phyloP scores from a whole-genome alignment of 2,888 invertebrate species.

The Andrena camellia region DNA sequence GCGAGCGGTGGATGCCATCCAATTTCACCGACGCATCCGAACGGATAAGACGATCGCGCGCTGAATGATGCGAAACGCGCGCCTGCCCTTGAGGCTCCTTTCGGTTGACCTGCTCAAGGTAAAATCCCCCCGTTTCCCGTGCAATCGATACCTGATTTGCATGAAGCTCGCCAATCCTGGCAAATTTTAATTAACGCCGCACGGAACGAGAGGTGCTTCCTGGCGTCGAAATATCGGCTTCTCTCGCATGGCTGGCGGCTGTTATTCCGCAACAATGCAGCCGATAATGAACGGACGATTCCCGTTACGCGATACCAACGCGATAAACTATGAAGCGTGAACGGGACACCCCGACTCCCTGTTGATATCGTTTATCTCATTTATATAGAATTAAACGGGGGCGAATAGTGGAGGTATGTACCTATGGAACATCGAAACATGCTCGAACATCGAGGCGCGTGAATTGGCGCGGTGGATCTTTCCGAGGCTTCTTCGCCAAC shows the following conservation, averaged over 20 bases:
- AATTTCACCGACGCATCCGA: background rate
- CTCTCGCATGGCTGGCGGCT: background rate
- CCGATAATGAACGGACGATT: slow-evolving; percentile 33
- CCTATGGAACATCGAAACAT: background rate
- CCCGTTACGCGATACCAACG: slow-evolving; percentile 8
- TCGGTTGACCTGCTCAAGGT: slow-evolving; percentile 27
- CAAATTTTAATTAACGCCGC: slow-evolving; percentile 61
- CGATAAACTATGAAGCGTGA: background rate
- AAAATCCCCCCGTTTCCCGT: slow-evolving; percentile 30
- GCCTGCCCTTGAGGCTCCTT: slow-evolving; percentile 10
- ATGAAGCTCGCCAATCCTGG: slow-evolving; percentile 50
- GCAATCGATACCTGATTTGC: slow-evolving; percentile 66
- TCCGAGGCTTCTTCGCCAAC: background rate
- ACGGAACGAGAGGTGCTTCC: background rate
- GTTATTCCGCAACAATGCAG: slow-evolving; percentile 33
- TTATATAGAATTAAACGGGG: too few relatives aligned
- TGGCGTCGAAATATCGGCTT: slow-evolving; percentile 25
- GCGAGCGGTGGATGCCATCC: background rate
- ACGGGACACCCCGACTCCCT: background rate
- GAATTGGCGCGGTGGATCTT: background rate
- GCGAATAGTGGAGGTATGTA: background rate
- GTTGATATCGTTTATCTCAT: background rate
- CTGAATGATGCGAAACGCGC: background rate
- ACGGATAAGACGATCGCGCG: background rate
- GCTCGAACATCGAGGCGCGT: background rate